These are phyloP conservation scores for Propithecus deckenii DNA, from an alignment of 2,797 vertebrate genomes.

Conservation along the genomic window DNA sequence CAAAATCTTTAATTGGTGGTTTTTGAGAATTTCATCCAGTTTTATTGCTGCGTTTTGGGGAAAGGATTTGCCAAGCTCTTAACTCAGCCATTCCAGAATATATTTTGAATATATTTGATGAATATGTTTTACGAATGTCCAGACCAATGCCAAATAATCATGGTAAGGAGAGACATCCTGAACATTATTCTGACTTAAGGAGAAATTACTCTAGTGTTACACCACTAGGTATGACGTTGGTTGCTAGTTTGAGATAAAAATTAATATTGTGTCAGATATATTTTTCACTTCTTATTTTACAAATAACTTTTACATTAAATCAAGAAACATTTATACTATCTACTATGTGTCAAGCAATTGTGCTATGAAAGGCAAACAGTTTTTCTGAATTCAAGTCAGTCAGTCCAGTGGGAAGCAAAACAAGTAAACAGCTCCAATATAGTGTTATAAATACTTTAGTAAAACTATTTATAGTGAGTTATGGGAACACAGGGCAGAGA, in stretches of 20 bases:
- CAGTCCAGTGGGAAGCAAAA: not conserved
- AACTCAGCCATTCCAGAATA: not conserved
- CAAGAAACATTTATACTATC: not conserved
- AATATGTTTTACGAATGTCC: not conserved
- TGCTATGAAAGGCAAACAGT: not conserved
- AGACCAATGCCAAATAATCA: not conserved
- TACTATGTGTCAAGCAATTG: not conserved
- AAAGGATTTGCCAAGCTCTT: not conserved
- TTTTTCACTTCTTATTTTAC: conserved; percentile 21
- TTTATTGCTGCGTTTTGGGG: not conserved
- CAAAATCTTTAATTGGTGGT: not conserved
- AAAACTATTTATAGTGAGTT: conserved; percentile 1
- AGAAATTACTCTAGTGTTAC: not conserved
- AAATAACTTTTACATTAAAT: not conserved
- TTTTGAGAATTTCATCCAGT: not conserved
- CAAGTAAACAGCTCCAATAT: not conserved
- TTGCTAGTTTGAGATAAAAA: conserved; percentile 11
- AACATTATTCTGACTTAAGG: not conserved
- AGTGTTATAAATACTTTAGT: not conserved
- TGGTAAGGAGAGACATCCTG: not conserved
- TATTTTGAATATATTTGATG: too few relatives aligned
- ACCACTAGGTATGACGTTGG: not conserved
- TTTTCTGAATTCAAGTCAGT: not conserved
- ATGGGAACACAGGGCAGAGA: not conserved
- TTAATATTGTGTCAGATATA: not conserved